phyloP scores from a whole-genome alignment of 2,888 invertebrate species.

The Galerucella pusilla region DNA sequence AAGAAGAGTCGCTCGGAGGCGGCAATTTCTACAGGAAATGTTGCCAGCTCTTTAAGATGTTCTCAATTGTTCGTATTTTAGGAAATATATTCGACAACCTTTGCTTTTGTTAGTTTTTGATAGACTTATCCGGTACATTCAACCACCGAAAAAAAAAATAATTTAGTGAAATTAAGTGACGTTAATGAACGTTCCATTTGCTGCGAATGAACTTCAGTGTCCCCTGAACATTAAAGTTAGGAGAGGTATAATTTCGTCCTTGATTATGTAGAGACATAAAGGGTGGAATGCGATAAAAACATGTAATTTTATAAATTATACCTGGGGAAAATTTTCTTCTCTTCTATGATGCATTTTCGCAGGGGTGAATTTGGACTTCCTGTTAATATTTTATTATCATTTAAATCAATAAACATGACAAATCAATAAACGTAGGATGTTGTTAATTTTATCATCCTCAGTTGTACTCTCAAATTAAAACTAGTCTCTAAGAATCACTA shows the following conservation, averaged over 20 bases:
- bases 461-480: neutral
- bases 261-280: conserved; percentile 24
- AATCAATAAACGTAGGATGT: conserved; percentile 19
- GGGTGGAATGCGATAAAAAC: conserved; percentile 27
- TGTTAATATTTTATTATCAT: conserved; percentile 24
- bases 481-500: too few relatives aligned
- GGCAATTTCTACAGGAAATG: too few relatives aligned
- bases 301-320: conserved; percentile 37
- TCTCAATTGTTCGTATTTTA: too few relatives aligned
- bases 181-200: conserved; percentile 18
- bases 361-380: conserved; percentile 26
- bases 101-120: neutral
- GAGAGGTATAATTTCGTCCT: conserved; percentile 12
- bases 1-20: too few relatives aligned
- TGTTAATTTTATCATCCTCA: neutral
- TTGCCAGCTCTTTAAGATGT: too few relatives aligned
- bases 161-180: conserved; percentile 8
- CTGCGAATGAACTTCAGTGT: conserved; percentile 3
- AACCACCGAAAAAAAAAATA: neutral
- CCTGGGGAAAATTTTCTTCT: conserved; percentile 24
- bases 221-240: conserved; percentile 11
- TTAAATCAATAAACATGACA: conserved; percentile 31
- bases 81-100: too few relatives aligned
- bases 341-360: conserved; percentile 29
- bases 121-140: too few relatives aligned